Evolutionary conservation across 2,888 invertebrate species (phyloP).

Genomic region (Acronicta aceris): DNA sequence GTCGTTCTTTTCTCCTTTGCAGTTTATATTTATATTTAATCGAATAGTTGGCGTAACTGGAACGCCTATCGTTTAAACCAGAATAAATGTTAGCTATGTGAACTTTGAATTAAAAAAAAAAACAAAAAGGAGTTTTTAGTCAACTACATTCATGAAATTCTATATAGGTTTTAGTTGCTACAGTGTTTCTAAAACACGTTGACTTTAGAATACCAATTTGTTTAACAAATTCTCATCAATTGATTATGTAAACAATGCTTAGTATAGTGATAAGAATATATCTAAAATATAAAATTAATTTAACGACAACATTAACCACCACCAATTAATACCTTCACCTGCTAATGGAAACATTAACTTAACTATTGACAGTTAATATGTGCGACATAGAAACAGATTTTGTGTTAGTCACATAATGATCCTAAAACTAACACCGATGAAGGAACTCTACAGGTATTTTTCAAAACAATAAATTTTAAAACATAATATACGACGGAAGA

Average conservation of each 20-base stretch:
- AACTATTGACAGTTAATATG: constrained; percentile 1
- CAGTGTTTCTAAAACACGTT: not conserved
- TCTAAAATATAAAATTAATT: constrained; percentile 5
- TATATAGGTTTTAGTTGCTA: not conserved
- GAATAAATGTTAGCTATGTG: constrained; percentile 21
- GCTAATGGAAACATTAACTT: constrained; percentile 8
- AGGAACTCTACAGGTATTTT: constrained; percentile 1
- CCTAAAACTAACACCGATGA: not conserved
- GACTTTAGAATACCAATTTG: not conserved
- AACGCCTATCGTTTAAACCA: constrained; percentile 23
- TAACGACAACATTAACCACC: constrained; percentile 44
- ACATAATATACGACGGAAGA: constrained; percentile 3
- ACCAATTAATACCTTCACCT: constrained; percentile 53
- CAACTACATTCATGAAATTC: constrained; percentile 4
- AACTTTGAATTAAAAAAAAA: constrained; percentile 9
- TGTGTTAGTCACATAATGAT: not conserved
- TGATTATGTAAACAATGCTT: no score
- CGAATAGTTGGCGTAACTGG: constrained; percentile 42
- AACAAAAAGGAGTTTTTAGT: not conserved
- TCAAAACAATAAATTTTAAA: not conserved
- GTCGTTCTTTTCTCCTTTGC: constrained; percentile 31
- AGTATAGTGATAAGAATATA: no score
- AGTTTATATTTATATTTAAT: constrained; percentile 51
- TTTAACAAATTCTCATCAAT: not conserved
- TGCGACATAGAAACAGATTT: constrained; percentile 8